Conservation (phyloP, 2,113 vertebrate species). For the Uria aalge region DNA sequence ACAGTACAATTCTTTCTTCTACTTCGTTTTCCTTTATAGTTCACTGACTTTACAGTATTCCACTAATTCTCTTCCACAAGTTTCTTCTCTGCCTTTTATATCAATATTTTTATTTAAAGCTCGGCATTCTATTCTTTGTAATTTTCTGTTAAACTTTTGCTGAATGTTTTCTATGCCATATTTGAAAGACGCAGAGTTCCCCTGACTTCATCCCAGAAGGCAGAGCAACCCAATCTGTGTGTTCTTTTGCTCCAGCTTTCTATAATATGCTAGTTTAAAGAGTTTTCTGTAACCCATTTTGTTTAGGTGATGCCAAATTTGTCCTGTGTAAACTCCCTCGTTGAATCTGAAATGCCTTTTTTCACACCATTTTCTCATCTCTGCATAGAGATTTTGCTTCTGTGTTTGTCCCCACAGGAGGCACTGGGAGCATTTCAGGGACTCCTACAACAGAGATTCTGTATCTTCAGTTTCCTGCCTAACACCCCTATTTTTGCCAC, state of each 20-base stretch:
- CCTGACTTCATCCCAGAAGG: background rate
- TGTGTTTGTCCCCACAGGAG: background rate
- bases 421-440: background rate
- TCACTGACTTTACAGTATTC: background rate
- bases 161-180: background rate
- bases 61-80: background rate
- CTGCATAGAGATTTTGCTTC: background rate
- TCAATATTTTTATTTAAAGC: background rate
- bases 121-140: background rate
- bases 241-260: background rate
- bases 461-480: background rate
- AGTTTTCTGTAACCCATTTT: background rate
- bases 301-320: background rate
- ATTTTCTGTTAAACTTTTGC: background rate
- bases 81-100: background rate
- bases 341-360: background rate
- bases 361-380: background rate
- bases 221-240: background rate
- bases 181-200: background rate
- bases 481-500: background rate
- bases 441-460: background rate
- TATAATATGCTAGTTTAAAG: background rate
- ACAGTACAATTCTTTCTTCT: background rate
- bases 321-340: background rate
- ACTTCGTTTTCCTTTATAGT: background rate